Percentiles rank a stretch among this genome's conserved stretches.
These are phyloP conservation scores for Lagopus muta DNA, from an alignment of 2,113 vertebrate species.

Conservation along the genomic window DNA sequence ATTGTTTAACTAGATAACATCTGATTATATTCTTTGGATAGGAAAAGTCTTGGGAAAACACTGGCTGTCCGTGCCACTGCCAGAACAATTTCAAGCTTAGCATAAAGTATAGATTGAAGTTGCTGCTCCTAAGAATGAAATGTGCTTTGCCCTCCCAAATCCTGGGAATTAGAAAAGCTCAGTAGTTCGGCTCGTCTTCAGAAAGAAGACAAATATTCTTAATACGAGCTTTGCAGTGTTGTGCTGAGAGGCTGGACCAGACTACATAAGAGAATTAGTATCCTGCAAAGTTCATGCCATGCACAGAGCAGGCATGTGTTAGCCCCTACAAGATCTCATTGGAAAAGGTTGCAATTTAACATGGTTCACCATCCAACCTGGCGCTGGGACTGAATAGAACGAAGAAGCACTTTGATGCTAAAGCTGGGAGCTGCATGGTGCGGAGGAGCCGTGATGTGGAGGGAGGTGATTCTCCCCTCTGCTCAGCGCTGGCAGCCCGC, in stretches of 20 bases:
- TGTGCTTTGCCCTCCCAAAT: neutral
- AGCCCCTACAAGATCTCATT: neutral
- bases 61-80: neutral
- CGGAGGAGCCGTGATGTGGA: neutral
- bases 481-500: neutral
- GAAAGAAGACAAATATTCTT: neutral
- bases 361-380: neutral
- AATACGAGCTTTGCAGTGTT: neutral
- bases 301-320: neutral
- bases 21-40: neutral
- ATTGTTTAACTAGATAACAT: neutral
- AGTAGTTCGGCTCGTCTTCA: neutral
- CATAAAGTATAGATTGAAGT: neutral
- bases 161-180: neutral
- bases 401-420: neutral
- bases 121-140: neutral
- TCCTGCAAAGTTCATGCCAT: neutral
- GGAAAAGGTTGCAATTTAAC: neutral
- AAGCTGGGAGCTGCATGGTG: neutral
- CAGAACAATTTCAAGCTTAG: neutral
- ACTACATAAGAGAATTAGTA: neutral
- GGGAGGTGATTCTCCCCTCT: neutral
- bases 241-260: neutral
- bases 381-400: neutral
- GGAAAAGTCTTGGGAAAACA: neutral